Base-by-base conservation (phyloP, 2,113 vertebrate species). In the Albula goreensis region DNA sequence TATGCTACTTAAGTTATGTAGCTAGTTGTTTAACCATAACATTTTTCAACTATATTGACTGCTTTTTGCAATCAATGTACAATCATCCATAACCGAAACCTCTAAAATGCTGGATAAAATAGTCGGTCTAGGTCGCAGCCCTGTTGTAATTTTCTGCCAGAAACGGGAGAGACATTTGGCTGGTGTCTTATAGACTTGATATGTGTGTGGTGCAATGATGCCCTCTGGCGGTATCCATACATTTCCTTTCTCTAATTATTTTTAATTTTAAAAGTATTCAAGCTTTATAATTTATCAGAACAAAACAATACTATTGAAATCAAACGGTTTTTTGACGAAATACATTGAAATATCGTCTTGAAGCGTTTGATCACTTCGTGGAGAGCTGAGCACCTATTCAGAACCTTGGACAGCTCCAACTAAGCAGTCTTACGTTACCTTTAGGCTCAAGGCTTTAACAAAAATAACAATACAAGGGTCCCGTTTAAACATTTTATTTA, bases 401-500 rank as follows among this genome's bases (percentile, higher is more conserved):
- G 89, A 3, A 91, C 91, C 86, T 80, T 78, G 90, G 90, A 90
- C 83, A 91, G 90, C 89, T n/a, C 50, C 86, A 41, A 41, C 31
- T 41, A 1, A 41, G 31, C 31, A 31, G 15, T 5, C 13, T 60
- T 12, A 52, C 31, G 15, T 57, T 81, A 48, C 19, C 3, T 10
- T 2, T n/a, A 48, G 50, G 57, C 51, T 82, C 3, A 63, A 8
- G 87, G 31, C 66, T n/a, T 17, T 78, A 50, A 52, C 22, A 82
- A 87, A 63, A 53, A 50, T 11, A 9, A 81, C 9, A 74, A 60
- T n/a, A 1, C 19, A 4, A 22, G 17, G 6, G 53, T 10, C 15
- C 79, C 1, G 94, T 95, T 96, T 95, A 90, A 96, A 94, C 88
- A 88, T 97, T 99, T 99, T 99, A 99, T 99, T 99, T 98, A 99